Base-by-base conservation (phyloP, 2,888 invertebrate species). In the Eretmocerus hayati region DNA sequence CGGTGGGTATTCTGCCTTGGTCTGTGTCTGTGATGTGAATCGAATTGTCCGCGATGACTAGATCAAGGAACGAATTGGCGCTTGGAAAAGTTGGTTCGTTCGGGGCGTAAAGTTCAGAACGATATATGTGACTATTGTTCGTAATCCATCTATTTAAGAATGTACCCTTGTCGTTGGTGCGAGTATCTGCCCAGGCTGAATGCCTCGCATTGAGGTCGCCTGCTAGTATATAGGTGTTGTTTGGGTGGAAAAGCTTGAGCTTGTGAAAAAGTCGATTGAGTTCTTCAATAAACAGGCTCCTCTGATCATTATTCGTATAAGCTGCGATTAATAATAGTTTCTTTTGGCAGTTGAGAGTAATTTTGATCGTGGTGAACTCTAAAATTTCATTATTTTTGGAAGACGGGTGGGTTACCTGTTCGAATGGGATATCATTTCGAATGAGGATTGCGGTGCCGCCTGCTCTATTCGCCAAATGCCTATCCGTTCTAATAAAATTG, bases 391-490 rank as follows among this genome's bases (percentile, higher is more conserved):
- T 37, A 21, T 37, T 20, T 9, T 4, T 3, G 2, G 37, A 37
- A 2, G 32, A 21, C 1, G 42, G 42, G 6, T 5, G 2, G 2
- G 9, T 15, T 13, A 42, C 15, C 11, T 5, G 15, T 5, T 22
- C n/a, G 11, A 15, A 21, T 2, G 20, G 32, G 3, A 42, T 32
- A 15, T 4, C 42, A 5, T 49, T 47, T 41, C 42, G 46, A 11
- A 49, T 54, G 8, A 49, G 3, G 15, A 54, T 46, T 1, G 37
- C 51, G 3, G 47, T 48, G 1, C 52, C 50, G 1, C 50, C 50
- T 4, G 42, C 48, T 32, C 38, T 21, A 4, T 11, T 36, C 13
- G 13, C 3, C 9, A 18, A 21, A 2, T 2, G 20, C 22, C 46
- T 26, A 31, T 52, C 52, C 2, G 37, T 38, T 46, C 47, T 36